Percentiles rank a stretch among this genome's conserved stretches.
Conservation (phyloP, 2,797 vertebrate species). For the Pempheris klunzingeri region DNA sequence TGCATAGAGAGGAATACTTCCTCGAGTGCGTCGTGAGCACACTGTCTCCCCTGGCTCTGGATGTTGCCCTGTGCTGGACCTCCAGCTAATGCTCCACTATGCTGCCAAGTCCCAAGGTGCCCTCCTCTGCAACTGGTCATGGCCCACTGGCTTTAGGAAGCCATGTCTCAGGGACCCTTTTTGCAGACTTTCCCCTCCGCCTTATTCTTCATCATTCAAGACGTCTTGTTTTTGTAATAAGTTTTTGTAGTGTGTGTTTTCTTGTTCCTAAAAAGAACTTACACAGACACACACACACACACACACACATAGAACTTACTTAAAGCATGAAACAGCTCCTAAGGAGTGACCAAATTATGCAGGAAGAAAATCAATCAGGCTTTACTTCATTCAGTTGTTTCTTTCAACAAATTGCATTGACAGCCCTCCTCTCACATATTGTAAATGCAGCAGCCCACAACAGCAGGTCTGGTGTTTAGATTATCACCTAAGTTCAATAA, state of each 20-base stretch:
- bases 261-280: background rate
- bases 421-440: slow-evolving; percentile 17
- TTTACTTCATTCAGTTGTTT: slow-evolving; percentile 30
- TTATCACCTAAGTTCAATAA: slow-evolving; percentile 23
- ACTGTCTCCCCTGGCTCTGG: slow-evolving; percentile 18
- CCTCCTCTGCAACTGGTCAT: background rate
- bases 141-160: slow-evolving; percentile 6
- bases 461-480: slow-evolving; percentile 28
- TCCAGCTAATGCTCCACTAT: slow-evolving; percentile 8
- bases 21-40: background rate
- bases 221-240: background rate
- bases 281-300: background rate
- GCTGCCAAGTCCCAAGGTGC: background rate
- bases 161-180: background rate
- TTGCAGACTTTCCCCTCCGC: background rate
- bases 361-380: slow-evolving; percentile 40
- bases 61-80: slow-evolving; percentile 13
- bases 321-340: slow-evolving; percentile 42
- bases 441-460: slow-evolving; percentile 17
- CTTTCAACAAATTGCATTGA: slow-evolving; percentile 29
- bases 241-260: background rate
- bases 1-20: slow-evolving; percentile 19
- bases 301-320: slow-evolving; percentile 4
- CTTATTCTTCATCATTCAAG: background rate
- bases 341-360: slow-evolving; percentile 33